Evolutionary conservation across 2,797 vertebrate genomes (phyloP).

Genomic region (Smutsia temminckii): DNA sequence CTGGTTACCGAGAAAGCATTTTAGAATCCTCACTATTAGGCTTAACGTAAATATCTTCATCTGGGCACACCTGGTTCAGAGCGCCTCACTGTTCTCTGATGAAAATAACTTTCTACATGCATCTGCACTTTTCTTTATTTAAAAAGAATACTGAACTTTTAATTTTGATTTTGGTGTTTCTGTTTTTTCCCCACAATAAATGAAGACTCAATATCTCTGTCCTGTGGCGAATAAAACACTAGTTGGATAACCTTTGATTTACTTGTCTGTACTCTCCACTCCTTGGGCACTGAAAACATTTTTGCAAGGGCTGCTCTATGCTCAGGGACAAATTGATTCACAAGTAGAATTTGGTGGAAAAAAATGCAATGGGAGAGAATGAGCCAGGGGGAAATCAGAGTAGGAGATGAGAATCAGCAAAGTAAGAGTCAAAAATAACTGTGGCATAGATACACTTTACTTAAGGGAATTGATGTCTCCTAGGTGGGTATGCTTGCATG

Average conservation of each 20-base stretch:
- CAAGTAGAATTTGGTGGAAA: slow-evolving; percentile 72
- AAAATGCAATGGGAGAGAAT: slow-evolving; percentile 33
- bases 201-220: slow-evolving; percentile 41
- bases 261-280: slow-evolving; percentile 62
- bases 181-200: slow-evolving; percentile 2
- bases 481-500: not conserved
- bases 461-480: slow-evolving; percentile 25
- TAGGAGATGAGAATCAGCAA: slow-evolving; percentile 64
- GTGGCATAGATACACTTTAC: not conserved
- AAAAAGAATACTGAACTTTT: not conserved
- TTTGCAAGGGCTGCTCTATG: slow-evolving; percentile 75
- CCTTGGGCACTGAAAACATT: slow-evolving; percentile 54
- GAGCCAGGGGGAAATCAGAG: slow-evolving; percentile 40
- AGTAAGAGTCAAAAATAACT: slow-evolving; percentile 59
- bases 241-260: slow-evolving; percentile 71
- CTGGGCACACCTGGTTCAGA: not conserved
- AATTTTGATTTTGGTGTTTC: slow-evolving; percentile 41
- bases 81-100: not conserved
- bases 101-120: slow-evolving; percentile 49
- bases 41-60: not conserved
- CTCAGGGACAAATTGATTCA: slow-evolving; percentile 79
- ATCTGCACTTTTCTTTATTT: slow-evolving; percentile 59
- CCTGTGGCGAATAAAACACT: slow-evolving; percentile 57
- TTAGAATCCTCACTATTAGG: not conserved
- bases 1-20: not conserved